Evolutionary conservation across 2,113 vertebrate species (phyloP), one percentile per base, ranked within the genome.

Genomic region (Rhinopomastus cyanomelas): DNA sequence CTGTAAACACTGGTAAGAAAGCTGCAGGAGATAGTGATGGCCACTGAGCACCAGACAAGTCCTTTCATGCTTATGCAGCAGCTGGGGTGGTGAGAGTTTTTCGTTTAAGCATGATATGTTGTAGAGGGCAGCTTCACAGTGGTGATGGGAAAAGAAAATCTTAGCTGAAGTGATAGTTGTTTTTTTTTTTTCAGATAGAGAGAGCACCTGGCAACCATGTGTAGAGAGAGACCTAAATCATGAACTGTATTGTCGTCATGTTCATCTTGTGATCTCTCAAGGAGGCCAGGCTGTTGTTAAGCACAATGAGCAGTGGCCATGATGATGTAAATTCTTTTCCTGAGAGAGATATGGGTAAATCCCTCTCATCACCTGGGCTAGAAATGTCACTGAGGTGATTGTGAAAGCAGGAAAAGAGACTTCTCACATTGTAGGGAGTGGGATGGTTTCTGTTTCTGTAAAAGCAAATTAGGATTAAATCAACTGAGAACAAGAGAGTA

Each of bases 121-220:
- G 8, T 25, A 57, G 16, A 39, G 5, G 10, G 11, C 8, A 39
- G 32, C 57, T 39, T 86, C 11, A 16, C 32, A 30, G 46, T 18
- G 34, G 8, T 30, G 64, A 36, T 10, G 7, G 18, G 20, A 76
- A 68, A 82, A 12, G 18, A 49, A 18, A 56, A 39, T 49, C 11
- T 8, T 39, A 19, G 12, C 12, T 7, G 6, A 71, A 81, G 48
- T 25, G 3, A 7, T 2, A 66, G 5, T 57, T 42, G 39, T 65
- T 80, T 65, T 72, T 57, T 64, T 84, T 64, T 60, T 49, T 57
- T 49, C 0, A 19, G 5, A 3, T 11, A n/a, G 9, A 5, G 16
- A 53, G 21, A 30, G 3, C 1, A 3, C 9, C 12, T 73, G n/a
- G 55, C 15, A 86, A 51, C 5, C 1, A 1, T 17, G 5, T 37